Conservation (phyloP, 2,888 invertebrate genomes). For the Melieria picta region DNA sequence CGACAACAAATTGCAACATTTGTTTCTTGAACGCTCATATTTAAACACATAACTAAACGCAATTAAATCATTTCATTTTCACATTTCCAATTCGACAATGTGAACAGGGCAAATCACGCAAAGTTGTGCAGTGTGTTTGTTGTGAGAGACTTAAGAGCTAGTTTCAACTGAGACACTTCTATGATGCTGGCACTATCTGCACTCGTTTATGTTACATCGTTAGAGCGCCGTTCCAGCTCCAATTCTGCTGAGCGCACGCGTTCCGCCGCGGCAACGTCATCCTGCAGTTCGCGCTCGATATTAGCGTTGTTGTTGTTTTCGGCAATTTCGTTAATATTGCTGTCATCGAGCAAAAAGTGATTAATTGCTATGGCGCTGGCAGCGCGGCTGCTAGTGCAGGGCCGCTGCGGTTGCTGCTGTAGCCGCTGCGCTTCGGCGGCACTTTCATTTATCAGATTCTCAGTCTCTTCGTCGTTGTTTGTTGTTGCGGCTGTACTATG, state of each 20-base stretch:
- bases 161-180: too few relatives aligned
- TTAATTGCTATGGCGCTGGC: constrained; percentile 4
- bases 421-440: constrained; percentile 32
- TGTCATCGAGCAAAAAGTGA: constrained; percentile 41
- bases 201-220: too few relatives aligned
- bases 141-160: too few relatives aligned
- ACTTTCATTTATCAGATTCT: constrained; percentile 59
- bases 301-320: constrained; percentile 65
- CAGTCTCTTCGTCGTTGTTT: constrained; percentile 57
- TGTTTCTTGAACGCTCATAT: not conserved
- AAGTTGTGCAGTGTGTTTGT: too few relatives aligned
- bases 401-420: constrained; percentile 16
- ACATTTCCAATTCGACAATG: not conserved
- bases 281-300: constrained; percentile 62
- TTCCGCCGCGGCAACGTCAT: constrained; percentile 48
- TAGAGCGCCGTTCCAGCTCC: constrained; percentile 30
- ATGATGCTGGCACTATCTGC: too few relatives aligned
- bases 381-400: not conserved
- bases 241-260: constrained; percentile 14
- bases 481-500: constrained; percentile 20
- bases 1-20: not conserved
- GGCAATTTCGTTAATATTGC: constrained; percentile 64
- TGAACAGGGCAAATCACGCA: too few relatives aligned
- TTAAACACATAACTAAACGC: not conserved
- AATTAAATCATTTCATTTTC: not conserved